These are phyloP conservation scores for Propithecus coquereli DNA, from an alignment of 2,113 vertebrate species.

Conservation along the genomic window DNA sequence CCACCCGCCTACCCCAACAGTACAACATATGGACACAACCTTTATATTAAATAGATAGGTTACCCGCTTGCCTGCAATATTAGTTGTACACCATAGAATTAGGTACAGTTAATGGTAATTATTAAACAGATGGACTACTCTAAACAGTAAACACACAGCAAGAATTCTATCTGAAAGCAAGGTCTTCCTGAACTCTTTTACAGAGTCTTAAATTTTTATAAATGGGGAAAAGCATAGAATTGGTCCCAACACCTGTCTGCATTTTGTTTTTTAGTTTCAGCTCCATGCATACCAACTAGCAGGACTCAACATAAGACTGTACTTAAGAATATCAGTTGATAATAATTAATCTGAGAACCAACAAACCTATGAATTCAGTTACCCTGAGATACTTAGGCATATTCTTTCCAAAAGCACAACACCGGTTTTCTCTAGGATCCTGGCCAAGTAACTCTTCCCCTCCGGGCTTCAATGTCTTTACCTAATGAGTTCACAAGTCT, in stretches of 20 bases:
- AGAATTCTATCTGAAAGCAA: neutral
- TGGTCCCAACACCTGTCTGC: neutral
- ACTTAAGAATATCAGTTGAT: neutral
- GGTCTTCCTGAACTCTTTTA: neutral
- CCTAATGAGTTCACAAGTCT: neutral
- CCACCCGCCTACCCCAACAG: accelerated
- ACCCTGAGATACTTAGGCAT: neutral
- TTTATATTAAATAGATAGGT: neutral
- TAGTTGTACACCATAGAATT: neutral
- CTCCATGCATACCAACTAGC: neutral
- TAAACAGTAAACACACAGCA: neutral
- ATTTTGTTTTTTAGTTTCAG: neutral
- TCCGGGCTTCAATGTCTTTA: neutral
- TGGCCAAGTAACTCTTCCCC: neutral
- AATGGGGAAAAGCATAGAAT: neutral
- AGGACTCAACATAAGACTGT: neutral
- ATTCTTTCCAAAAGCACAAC: neutral
- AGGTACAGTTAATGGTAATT: neutral
- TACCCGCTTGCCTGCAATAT: neutral
- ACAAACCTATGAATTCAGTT: neutral
- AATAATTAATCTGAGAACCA: neutral
- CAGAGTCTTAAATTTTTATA: neutral
- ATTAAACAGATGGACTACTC: neutral
- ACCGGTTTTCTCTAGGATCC: neutral
- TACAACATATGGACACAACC: neutral